A percentile compares a stretch with the other conserved stretches of the same genome.
Evolutionary conservation across 2,797 vertebrate species (phyloP).

Genomic region (Pteropus rufus): DNA sequence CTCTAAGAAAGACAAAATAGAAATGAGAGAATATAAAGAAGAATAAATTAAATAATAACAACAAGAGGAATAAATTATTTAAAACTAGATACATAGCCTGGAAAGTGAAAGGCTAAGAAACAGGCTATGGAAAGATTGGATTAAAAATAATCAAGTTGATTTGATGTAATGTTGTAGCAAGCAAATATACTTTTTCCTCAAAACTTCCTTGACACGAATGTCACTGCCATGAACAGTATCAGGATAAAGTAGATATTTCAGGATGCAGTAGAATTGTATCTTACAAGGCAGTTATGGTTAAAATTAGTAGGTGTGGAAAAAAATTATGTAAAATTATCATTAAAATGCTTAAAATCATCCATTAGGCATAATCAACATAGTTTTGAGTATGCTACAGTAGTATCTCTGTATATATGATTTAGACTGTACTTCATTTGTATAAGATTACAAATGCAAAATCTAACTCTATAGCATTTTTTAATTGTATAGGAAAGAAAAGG

Average conservation of each 20-base stretch:
- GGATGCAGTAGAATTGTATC: neutral
- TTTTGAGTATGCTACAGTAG: neutral
- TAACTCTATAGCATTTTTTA: slow-evolving; percentile 8
- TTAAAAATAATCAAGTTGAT: neutral
- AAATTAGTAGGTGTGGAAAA: neutral
- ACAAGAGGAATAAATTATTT: neutral
- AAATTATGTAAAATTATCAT: slow-evolving; percentile 1
- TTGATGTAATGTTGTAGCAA: neutral
- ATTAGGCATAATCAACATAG: neutral
- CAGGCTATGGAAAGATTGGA: neutral
- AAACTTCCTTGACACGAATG: neutral
- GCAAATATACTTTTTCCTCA: neutral
- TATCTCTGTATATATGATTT: neutral
- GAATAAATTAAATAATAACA: neutral
- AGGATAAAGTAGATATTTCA: neutral
- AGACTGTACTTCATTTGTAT: neutral
- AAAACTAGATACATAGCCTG: neutral
- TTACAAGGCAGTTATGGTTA: neutral
- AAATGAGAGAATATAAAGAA: neutral
- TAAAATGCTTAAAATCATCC: slow-evolving; percentile 18
- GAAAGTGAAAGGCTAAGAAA: slow-evolving; percentile 21
- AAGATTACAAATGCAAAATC: slow-evolving; percentile 1
- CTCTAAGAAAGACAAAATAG: neutral
- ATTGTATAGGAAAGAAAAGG: neutral
- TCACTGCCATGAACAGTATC: neutral